Base-by-base conservation (phyloP, 2,888 invertebrate genomes). In the Apamea epomidion region DNA sequence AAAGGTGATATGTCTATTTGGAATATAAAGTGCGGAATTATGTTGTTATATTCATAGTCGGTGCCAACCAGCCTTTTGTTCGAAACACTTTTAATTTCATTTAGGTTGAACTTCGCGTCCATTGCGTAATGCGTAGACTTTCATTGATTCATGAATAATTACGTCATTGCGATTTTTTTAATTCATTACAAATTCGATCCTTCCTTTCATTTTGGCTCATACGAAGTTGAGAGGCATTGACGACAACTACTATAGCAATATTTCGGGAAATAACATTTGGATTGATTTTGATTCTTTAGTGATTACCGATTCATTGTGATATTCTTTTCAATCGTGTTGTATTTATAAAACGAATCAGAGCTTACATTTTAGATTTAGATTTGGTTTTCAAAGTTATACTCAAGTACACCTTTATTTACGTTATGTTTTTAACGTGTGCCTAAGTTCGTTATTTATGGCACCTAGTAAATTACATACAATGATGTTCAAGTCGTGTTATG, bases 1-100 rank as follows among this genome's bases (percentile, higher is more conserved):
- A 88, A 87, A 88, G 87, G 87, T 83, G 90, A 89, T 90, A 81
- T 76, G 72, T 86, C 87, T 87, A 89, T 88, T 88, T 91, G 87
- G 95, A 93, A 95, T 96, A 90, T 93, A 94, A 95, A 96, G 91
- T 92, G 92, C 90, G 42, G 78, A 91, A 95, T 95, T 95, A 95
- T 93, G 90, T 91, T 88, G 87, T 91, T 91, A 78, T 86, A 84
- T 86, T 88, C 84, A 84, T 88, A 82, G 84, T 75, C 82, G 25
- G 64, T 81, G 87, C 78, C 84, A 83, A 86, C 83, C 81, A 74
- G 84, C 74, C 83, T 80, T 84, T 84, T 81, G 71, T 77, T 81
- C 74, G 74, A 87, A 87, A 86, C 86, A 90, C 88, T 91, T 84
- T 90, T 89, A 89, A 88, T 91, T 90, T 90, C 88, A 87, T 90